Conservation (phyloP, 23 tunicate species). For the Styela clava region DNA sequence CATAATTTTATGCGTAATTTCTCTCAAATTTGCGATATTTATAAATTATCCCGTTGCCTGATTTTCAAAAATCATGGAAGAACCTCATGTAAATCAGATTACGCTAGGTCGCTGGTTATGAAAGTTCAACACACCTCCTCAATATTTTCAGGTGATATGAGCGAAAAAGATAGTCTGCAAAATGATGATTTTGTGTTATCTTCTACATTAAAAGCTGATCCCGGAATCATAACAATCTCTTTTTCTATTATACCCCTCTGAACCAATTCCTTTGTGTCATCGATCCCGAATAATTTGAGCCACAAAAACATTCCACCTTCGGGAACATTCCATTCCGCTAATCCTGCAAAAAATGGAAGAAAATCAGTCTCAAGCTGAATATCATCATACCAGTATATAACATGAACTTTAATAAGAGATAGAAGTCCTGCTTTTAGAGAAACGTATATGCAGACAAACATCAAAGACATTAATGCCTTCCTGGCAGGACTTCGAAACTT, state of each 20-base stretch:
- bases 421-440: too few species aligned
- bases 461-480: too few species aligned
- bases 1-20: too few species aligned
- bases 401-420: too few species aligned
- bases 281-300: slow-evolving; percentile 60
- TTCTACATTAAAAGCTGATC: slow-evolving; percentile 67
- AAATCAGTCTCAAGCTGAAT: not conserved
- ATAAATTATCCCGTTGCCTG: too few species aligned
- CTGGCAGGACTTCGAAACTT: too few species aligned
- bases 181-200: slow-evolving; percentile 43
- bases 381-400: not conserved
- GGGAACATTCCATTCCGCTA: slow-evolving; percentile 90
- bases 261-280: slow-evolving; percentile 49
- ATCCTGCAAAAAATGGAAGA: too few species aligned
- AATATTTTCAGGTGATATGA: slow-evolving; percentile 50
- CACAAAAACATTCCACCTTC: slow-evolving; percentile 92
- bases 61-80: too few species aligned
- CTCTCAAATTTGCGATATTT: too few species aligned
- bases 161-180: slow-evolving; percentile 58
- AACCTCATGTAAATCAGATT: too few species aligned
- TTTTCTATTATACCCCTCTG: slow-evolving; percentile 43
- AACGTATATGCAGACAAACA: not conserved
- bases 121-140: slow-evolving; percentile 71
- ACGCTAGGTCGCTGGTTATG: too few species aligned
- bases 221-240: slow-evolving; percentile 69